phyloP scores from a whole-genome alignment of 2,888 invertebrate species.

The Drosophila demipolita region DNA sequence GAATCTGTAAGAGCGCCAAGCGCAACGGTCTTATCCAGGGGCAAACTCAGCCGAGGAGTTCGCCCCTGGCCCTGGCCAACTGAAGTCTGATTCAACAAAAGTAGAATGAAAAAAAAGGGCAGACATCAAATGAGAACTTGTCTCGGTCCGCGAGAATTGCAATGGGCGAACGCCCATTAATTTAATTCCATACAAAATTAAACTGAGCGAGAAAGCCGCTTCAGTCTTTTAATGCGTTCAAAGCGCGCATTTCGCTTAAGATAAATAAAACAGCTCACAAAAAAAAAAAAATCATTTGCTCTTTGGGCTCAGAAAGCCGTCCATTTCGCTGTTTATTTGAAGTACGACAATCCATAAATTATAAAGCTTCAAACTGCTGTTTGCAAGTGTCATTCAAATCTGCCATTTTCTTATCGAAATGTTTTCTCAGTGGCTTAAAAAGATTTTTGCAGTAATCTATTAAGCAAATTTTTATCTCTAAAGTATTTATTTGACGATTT shows the following conservation, averaged over 20 bases:
- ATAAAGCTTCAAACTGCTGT: neutral
- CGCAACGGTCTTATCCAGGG: conserved; percentile 59
- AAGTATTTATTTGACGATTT: neutral
- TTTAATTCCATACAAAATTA: conserved; percentile 64
- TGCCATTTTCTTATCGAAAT: conserved; percentile 1
- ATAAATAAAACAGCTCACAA: neutral
- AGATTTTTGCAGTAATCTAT: neutral
- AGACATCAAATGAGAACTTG: conserved; percentile 64
- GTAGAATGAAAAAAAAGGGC: neutral
- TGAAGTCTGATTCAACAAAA: conserved; percentile 43
- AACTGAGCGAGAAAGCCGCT: conserved; percentile 44
- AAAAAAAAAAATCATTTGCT: conserved; percentile 1
- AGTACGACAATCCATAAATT: neutral
- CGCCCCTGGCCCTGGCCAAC: conserved; percentile 34
- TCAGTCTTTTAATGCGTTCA: conserved; percentile 43
- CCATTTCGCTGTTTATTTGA: neutral
- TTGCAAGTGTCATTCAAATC: conserved; percentile 1
- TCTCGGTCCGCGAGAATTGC: conserved; percentile 58
- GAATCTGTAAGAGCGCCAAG: conserved; percentile 42
- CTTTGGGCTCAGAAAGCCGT: neutral
- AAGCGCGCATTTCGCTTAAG: conserved; percentile 38
- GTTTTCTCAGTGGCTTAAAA: neutral
- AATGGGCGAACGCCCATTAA: conserved; percentile 61
- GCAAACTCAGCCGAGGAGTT: conserved; percentile 53
- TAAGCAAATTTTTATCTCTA: neutral